A percentile compares a stretch with the other conserved stretches of the same genome.
These are phyloP conservation scores for Chaetorhynchus papuensis DNA, from an alignment of 2,113 vertebrate genomes.

Conservation along the genomic window DNA sequence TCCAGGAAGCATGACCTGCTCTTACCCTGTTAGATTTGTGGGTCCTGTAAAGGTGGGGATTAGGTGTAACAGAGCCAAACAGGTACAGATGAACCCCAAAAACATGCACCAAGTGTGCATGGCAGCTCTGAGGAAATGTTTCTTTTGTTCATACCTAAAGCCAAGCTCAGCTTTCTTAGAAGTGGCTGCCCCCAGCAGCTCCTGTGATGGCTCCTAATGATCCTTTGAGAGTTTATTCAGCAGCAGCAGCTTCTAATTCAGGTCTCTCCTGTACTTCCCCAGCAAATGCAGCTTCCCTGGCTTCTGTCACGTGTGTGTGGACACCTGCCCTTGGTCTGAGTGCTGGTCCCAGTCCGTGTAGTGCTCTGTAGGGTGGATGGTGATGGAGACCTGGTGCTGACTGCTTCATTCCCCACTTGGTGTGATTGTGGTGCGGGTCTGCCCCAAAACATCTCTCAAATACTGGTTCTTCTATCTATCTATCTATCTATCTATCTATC, in stretches of 20 bases:
- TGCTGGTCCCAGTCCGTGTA: rapidly evolving
- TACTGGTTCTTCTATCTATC: background rate
- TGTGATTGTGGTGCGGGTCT: background rate
- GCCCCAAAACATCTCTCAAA: background rate
- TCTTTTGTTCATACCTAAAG: background rate
- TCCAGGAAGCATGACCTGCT: background rate
- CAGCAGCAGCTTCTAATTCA: background rate
- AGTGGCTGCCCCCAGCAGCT: background rate
- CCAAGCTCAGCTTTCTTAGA: background rate
- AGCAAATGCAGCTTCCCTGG: background rate
- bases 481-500: background rate
- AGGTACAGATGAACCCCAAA: background rate
- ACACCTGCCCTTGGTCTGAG: background rate
- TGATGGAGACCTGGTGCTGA: background rate
- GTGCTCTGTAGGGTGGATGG: background rate
- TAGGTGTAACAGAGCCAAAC: background rate
- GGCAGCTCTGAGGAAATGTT: background rate
- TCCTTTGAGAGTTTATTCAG: background rate
- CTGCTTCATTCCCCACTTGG: background rate
- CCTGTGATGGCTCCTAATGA: background rate
- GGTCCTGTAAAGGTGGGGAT: background rate
- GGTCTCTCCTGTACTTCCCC: background rate
- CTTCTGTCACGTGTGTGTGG: rapidly evolving
- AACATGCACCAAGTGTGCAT: rapidly evolving
- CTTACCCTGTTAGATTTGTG: background rate